Conservation (phyloP, 2,113 vertebrate genomes). For the Tragelaphus buxtoni region DNA sequence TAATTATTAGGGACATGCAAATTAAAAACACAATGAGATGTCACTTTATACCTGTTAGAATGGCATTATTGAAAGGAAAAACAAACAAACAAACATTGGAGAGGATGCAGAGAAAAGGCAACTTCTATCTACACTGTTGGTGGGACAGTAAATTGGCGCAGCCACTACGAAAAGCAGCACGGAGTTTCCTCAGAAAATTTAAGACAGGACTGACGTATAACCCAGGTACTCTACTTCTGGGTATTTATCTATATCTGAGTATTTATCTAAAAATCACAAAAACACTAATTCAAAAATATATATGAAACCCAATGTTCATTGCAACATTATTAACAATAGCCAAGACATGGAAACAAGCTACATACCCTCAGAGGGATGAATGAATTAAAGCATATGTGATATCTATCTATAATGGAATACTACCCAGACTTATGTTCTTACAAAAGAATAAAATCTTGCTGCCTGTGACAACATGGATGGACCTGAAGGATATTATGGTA, state of each 20-base stretch:
- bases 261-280: background rate
- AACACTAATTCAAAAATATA: background rate
- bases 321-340: background rate
- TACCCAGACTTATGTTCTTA: background rate
- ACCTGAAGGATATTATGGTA: background rate
- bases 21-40: background rate
- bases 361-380: background rate
- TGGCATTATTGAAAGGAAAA: background rate
- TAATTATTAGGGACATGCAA: background rate
- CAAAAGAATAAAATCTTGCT: background rate
- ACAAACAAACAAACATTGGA: background rate
- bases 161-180: background rate
- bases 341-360: background rate
- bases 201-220: background rate
- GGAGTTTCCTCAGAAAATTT: background rate
- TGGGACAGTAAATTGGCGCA: background rate
- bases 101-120: background rate
- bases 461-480: background rate
- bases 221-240: background rate
- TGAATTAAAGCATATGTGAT: background rate
- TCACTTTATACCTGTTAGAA: background rate
- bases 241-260: background rate
- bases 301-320: background rate
- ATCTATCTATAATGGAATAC: background rate
- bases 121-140: background rate